Percentiles rank a stretch among this genome's conserved stretches.
Conservation (phyloP, 2,113 vertebrate genomes). For the Conger conger region DNA sequence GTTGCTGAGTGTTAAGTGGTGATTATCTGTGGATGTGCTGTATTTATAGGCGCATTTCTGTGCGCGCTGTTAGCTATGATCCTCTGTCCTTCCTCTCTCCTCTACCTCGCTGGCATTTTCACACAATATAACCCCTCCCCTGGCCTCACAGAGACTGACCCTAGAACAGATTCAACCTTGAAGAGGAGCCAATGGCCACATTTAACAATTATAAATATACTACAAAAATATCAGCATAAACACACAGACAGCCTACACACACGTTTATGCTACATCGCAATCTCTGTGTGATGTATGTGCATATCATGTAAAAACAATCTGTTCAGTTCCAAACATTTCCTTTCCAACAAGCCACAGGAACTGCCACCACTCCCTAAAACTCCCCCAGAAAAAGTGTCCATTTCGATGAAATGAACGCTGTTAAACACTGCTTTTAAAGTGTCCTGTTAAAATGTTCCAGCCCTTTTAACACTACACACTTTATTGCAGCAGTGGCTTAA, state of each 20-base stretch:
- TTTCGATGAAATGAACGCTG: neutral
- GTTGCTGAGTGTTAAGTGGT: neutral
- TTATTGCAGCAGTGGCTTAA: neutral
- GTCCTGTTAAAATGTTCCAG: neutral
- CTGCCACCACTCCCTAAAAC: neutral
- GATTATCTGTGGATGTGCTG: slow-evolving; percentile 35
- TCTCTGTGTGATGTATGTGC: neutral
- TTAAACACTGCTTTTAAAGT: neutral
- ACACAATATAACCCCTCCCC: neutral
- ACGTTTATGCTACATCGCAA: neutral
- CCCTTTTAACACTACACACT: neutral
- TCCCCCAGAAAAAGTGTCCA: neutral
- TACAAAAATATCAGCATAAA: neutral
- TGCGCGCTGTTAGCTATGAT: neutral
- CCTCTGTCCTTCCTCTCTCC: slow-evolving; percentile 42
- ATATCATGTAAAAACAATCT: neutral
- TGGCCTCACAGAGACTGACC: neutral
- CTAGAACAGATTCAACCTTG: slow-evolving; percentile 13
- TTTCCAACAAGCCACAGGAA: neutral
- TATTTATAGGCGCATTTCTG: slow-evolving; percentile 33
- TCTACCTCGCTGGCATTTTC: slow-evolving; percentile 35
- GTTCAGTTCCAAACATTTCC: neutral
- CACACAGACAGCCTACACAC: slow-evolving; percentile 11
- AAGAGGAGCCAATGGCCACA: neutral
- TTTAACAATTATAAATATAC: neutral